Conservation (phyloP, 1,140 invertebrate genomes). For the Tetranychus cinnabarinus region DNA sequence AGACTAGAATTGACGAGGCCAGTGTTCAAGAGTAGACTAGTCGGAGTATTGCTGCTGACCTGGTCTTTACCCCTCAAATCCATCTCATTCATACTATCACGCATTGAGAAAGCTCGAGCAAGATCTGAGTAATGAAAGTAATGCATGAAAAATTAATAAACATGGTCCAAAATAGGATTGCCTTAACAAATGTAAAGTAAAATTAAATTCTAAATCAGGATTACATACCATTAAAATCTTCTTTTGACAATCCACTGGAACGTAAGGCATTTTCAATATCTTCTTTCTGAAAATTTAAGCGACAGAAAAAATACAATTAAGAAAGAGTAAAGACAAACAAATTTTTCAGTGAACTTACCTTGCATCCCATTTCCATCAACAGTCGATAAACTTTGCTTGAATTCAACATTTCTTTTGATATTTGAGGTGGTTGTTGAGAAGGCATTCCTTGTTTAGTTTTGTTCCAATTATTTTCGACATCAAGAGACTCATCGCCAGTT, state of each 20-base stretch:
- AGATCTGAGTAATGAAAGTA: constrained; percentile 34
- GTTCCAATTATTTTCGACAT: constrained; percentile 6
- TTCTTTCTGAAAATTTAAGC: constrained; percentile 39
- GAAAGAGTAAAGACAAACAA: constrained; percentile 3
- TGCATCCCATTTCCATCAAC: constrained; percentile 68
- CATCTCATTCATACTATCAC: background rate
- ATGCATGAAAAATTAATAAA: constrained; percentile 26
- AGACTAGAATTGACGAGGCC: constrained; percentile 13
- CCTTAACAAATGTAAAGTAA: too few relatives aligned
- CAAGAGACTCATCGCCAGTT: constrained; percentile 19
- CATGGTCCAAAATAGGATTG: too few relatives aligned
- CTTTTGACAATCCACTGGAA: constrained; percentile 30
- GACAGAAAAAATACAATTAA: constrained; percentile 14
- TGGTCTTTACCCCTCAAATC: background rate
- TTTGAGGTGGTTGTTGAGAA: constrained; percentile 8
- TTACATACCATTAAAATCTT: too few relatives aligned
- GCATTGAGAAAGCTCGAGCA: background rate
- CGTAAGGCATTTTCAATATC: constrained; percentile 70
- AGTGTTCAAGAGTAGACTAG: constrained; percentile 12
- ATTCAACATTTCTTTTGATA: constrained; percentile 46
- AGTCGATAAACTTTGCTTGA: constrained; percentile 55
- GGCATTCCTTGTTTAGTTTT: constrained; percentile 23
- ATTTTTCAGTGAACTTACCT: constrained; percentile 29
- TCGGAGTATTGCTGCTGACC: constrained; percentile 4
- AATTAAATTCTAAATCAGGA: too few relatives aligned